Evolutionary conservation across 2,797 vertebrate genomes (phyloP), one percentile per base, ranked within the genome.

Genomic region (Dendrocincla fuliginosa): DNA sequence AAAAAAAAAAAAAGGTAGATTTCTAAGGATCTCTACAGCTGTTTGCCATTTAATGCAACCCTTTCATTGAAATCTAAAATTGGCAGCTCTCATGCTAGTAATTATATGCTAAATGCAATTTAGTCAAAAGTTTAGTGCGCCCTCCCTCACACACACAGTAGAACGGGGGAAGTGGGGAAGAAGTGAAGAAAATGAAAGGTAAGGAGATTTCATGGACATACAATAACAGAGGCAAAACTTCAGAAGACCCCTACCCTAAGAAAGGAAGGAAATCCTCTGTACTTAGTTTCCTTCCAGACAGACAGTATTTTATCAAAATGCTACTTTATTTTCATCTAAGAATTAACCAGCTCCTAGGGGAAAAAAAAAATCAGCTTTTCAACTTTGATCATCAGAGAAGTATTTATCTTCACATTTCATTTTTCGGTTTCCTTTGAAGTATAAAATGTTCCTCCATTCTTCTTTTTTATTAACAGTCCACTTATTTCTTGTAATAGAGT

Each of bases 91-190:
- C 55, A 15, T 61, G 55, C 27, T 50, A 79, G 59, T 59, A 94
- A 91, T 73, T 78, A 88, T 6, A 63, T 20, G 14, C 42, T 94
- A 86, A 85, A 96, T 70, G 87, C 55, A 65, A 42, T 84, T 87
- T 73, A 92, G 47, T 81, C 33, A 79, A 82, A 91, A 42, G 39
- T 20, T 73, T 63, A 61, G 56, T 33, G 37, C 16, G 69, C 46
- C 1, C 2, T 74, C 25, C 15, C 18, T 71, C 37, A 33, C 37
- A 39, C 8, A n/a, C 6, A 42, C 0, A 60, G 19, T 1, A 1
- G 16, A 42, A 68, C 10, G 4, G 39, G 39, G 39, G 16, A 42
- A 44, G 42, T 3, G 9, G 20, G 6, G 6, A 10, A 1, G 17
- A 39, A 69, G 19, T 3, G 14, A 13, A 5, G 5, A 7, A 53